Base-by-base conservation (phyloP, 2,888 invertebrate species). In the Chaetoderma sp. region DNA sequence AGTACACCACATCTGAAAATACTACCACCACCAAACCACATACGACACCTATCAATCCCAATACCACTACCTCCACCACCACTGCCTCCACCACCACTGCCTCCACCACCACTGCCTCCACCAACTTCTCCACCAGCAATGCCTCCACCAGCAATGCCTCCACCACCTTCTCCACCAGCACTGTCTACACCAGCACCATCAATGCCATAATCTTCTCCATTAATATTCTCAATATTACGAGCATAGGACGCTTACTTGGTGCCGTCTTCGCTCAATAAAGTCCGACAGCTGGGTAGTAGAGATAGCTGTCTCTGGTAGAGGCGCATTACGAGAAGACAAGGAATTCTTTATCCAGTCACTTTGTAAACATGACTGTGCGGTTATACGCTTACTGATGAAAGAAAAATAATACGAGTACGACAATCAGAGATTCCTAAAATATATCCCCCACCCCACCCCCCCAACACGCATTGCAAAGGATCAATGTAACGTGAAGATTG, bases 191-290 rank as follows among this genome's bases (percentile, higher is more conserved):
- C n/a, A 39, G 13, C 39, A 39, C 39, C 39, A 39, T 39, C 39
- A 42, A 18, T 18, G n/a, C n/a, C 21, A 42, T 42, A 42, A 18
- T 18, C 21, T 18, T 42, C n/a, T 42, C n/a, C 21, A 42, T 42
- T 18, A 18, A 42, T 42, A 4, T 42, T 18, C 21, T 18, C 21
- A 42, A n/a, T 18, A 4, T 5, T 6, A 42, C n/a, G n/a, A n/a
- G n/a, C n/a, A n/a, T n/a, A n/a, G n/a, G n/a, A n/a, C n/a, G n/a
- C n/a, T n/a, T 61, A 83, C 83, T 80, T 83, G 80, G 63, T 80
- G 80, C 71, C 76, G 80, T 52, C 82, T 67, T 60, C 84, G 71
- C 63, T 83, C 82, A 28, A 84, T 75, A 61, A 84, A 83, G 69
- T 82, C 82, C 18, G 72, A 69, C 13, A 84, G 75, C 28, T 81